These are phyloP conservation scores for Ylistrum balloti DNA, from an alignment of 1,140 invertebrate species.

Conservation along the genomic window DNA sequence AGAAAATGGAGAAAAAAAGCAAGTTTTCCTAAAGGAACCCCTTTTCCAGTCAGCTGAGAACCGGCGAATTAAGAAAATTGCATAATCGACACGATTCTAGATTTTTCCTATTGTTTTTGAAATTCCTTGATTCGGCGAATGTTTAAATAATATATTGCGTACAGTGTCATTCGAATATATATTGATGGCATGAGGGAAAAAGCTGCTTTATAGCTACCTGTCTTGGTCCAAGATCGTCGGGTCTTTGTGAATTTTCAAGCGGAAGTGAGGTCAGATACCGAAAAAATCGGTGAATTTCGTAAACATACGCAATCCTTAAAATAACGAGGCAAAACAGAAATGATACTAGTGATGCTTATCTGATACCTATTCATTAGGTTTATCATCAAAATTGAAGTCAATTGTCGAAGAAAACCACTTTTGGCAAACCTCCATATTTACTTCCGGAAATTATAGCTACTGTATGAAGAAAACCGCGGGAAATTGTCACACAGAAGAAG, in stretches of 20 bases:
- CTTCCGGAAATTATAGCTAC: neutral
- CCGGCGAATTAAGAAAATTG: neutral
- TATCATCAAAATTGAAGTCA: neutral
- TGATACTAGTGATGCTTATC: neutral
- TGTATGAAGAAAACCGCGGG: constrained; percentile 12
- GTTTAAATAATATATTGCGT: neutral
- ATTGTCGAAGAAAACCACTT: neutral
- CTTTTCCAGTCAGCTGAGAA: constrained; percentile 10
- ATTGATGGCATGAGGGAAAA: neutral
- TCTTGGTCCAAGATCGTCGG: neutral
- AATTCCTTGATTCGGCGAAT: neutral
- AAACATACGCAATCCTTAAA: neutral
- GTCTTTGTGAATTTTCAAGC: constrained; percentile 25
- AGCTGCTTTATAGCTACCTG: constrained; percentile 16
- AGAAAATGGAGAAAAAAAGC: neutral
- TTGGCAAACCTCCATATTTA: neutral
- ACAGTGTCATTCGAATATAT: neutral
- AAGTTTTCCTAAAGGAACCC: neutral
- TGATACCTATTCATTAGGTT: neutral
- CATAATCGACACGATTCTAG: neutral
- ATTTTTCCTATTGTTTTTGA: neutral
- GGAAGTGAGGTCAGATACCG: constrained; percentile 31
- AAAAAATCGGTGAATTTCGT: neutral
- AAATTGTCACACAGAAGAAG: neutral
- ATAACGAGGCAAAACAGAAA: neutral